Conservation (phyloP, 2,113 vertebrate genomes). For the Prunella himalayana region DNA sequence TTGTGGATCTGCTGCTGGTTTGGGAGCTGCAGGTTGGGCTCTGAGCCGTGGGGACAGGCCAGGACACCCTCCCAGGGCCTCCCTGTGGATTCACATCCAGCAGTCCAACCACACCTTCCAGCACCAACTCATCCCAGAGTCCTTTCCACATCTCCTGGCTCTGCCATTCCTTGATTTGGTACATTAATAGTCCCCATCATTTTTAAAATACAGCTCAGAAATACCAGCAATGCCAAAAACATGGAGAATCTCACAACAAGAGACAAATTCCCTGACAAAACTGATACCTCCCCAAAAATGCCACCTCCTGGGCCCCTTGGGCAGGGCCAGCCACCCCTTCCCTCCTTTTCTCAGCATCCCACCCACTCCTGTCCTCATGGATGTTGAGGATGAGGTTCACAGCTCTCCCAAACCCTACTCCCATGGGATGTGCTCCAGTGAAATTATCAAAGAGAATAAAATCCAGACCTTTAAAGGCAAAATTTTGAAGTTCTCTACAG, state of each 20-base stretch:
- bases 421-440: neutral
- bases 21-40: neutral
- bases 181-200: neutral
- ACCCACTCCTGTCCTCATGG: fast-evolving
- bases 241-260: neutral
- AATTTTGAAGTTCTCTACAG: neutral
- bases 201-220: neutral
- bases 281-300: neutral
- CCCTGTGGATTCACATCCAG: neutral
- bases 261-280: neutral
- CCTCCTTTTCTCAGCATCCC: neutral
- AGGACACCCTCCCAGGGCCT: neutral
- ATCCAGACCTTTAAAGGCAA: neutral
- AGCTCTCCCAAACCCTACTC: neutral
- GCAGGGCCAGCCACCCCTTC: neutral
- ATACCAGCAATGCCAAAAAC: neutral
- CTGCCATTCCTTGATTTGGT: neutral
- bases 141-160: neutral
- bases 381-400: neutral
- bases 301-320: no score
- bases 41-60: fast-evolving
- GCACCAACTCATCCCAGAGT: neutral
- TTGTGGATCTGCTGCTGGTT: neutral
- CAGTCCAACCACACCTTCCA: neutral
- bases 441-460: neutral